These are phyloP conservation scores for Acholoe squamosa DNA, from an alignment of 2,888 invertebrate species.

Conservation along the genomic window DNA sequence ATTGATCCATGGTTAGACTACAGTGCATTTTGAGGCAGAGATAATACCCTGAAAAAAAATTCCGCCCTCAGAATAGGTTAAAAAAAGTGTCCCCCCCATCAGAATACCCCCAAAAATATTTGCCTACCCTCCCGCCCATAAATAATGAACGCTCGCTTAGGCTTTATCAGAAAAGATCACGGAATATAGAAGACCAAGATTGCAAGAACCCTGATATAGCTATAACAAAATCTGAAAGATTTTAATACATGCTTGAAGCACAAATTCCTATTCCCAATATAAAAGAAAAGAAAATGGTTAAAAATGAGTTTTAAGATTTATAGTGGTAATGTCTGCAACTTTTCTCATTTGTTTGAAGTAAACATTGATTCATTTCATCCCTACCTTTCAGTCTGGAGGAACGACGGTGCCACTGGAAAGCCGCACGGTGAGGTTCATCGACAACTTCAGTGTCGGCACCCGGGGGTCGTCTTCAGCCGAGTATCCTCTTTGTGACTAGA, in stretches of 20 bases:
- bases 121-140: no score
- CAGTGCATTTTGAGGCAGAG: no score
- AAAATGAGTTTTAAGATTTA: neutral
- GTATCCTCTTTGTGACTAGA: slow-evolving; percentile 81
- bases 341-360: no score
- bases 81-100: no score
- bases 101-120: no score
- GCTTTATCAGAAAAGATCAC: no score
- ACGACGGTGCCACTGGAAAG: slow-evolving; percentile 98
- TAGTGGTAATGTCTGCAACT: neutral
- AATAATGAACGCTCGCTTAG: no score
- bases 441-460: slow-evolving; percentile 99
- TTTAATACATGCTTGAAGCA: neutral
- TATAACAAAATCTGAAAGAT: neutral
- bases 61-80: no score
- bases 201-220: neutral
- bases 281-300: neutral
- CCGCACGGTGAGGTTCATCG: slow-evolving; percentile 98
- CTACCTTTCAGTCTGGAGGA: slow-evolving; percentile 87
- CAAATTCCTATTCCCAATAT: neutral
- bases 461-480: slow-evolving; percentile 97
- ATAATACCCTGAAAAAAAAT: no score
- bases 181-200: neutral
- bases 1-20: no score
- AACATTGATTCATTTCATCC: neutral